Conservation (phyloP, 2,797 vertebrate genomes). For the Tenualosa thibaudeaui region DNA sequence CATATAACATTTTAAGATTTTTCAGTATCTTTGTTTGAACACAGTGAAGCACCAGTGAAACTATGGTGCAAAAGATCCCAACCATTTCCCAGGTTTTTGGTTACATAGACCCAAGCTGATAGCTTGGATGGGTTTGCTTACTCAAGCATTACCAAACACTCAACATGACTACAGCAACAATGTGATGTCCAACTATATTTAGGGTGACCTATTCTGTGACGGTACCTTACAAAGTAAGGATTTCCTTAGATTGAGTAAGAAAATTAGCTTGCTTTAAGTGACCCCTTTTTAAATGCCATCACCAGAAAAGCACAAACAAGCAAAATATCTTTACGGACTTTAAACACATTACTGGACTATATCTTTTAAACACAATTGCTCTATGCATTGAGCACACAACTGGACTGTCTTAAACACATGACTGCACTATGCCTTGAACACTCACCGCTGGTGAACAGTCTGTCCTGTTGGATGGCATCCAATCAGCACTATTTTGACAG, state of each 20-base stretch:
- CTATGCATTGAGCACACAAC: background rate
- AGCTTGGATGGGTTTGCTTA: constrained; percentile 1
- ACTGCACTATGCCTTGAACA: background rate
- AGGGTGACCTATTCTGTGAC: constrained; percentile 58
- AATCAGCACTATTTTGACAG: background rate
- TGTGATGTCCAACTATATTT: constrained; percentile 53
- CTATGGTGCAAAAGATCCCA: background rate
- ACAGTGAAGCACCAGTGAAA: background rate
- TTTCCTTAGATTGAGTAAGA: constrained; percentile 61
- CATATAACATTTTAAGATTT: background rate
- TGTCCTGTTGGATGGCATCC: background rate
- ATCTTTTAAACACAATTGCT: no score
- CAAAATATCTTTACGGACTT: background rate
- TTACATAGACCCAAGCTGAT: constrained; percentile 6
- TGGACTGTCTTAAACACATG: background rate
- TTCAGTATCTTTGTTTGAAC: background rate
- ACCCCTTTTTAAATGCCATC: background rate
- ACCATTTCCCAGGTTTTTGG: constrained; percentile 22
- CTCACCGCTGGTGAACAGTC: constrained; percentile 6
- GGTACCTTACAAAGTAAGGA: constrained; percentile 65
- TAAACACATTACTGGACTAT: background rate
- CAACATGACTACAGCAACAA: constrained; percentile 22
- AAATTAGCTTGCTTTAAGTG: constrained; percentile 2
- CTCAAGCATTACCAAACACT: constrained; percentile 11
- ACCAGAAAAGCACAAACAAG: background rate